Evolutionary conservation across 1,140 invertebrate genomes (phyloP), one percentile per base, ranked within the genome.

Genomic region (Platyura marginata): DNA sequence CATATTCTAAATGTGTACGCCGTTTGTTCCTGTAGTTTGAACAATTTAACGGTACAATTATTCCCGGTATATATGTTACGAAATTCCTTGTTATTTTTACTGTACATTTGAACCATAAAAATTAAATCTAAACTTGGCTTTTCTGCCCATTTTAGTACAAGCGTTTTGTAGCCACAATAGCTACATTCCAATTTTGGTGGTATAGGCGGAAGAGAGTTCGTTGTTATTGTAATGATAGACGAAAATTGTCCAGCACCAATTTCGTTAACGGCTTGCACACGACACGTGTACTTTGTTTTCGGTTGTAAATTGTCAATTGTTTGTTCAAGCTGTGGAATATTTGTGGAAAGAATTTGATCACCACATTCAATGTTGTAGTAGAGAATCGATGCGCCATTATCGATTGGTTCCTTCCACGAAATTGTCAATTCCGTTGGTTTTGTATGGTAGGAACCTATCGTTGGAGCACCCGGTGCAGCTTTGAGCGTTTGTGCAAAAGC

Each of bases 121-220:
- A 78, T 75, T 48, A 71, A 75, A 51, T 81, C 77, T 10, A 65
- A 52, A 47, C 73, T 77, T 48, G 70, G 69, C 11, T 69, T 70
- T 34, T 81, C 77, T 15, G 73, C 75, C 87, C 88, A 92, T 58
- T 85, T 85, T 16, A 92, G 66, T 54, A 85, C 86, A 39, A 92
- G 66, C 60, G 75, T 78, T 62, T 87, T 88, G 61, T 86, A 80
- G 1, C 74, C 76, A 5, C 66, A 63, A 35, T 69, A 71, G 6
- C 75, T 68, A 57, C 79, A 82, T 50, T 84, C 76, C 11, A 91
- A 62, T 35, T 60, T 59, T 1, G 87, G 85, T 18, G 86, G 79
- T 2, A 67, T 49, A 1, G 87, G 87, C 1, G 86, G 85, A 9
- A 81, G 67, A 11, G 81, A 75, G 25, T 76, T 65, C 1, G 86